Evolutionary conservation across 2,888 invertebrate species (phyloP), one percentile per base, ranked within the genome.

Genomic region (Diaphora mendica): DNA sequence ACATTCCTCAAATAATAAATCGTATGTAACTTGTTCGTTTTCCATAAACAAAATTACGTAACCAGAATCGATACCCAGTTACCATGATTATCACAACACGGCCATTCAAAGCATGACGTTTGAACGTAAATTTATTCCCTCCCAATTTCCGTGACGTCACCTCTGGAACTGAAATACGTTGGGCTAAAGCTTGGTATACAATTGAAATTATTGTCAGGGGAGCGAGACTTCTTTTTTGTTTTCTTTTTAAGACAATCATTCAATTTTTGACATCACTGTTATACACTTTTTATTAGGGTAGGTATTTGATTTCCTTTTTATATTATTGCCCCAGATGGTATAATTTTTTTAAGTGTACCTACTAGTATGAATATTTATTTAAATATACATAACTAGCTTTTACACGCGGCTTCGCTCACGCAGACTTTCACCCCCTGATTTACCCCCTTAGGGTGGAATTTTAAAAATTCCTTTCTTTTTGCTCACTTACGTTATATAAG

Each of bases 61-160:
- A 69, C 67, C 51, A 48, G 26, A 70, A 78, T 64, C 35, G 59
- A 84, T 71, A 71, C 59, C 35, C 62, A 70, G 70, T 71, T 70
- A 68, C 71, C 70, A 35, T 69, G 77, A 77, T 79, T 68, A 79
- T 73, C 75, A 77, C 77, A 85, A 79, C 79, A 79, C 64, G 48
- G 68, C 78, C 68, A 84, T 79, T 85, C 79, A 80, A 74, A 79
- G 76, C 72, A 76, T 81, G 81, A 84, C 82, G 78, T 76, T 83
- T 79, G 68, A 80, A 78, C 85, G 73, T 77, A 82, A 86, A 88
- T 88, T 84, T 87, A 86, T 86, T 85, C 84, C 75, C 74, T 86
- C 70, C 74, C 87, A 85, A 88, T 88, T 87, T 87, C 87, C 86
- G 84, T 83, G 84, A 81, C 85, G 79, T 85, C 86, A 81, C 77